Evolutionary conservation across 1,140 invertebrate species (phyloP).

Genomic region (Cardiocondyla obscurior): DNA sequence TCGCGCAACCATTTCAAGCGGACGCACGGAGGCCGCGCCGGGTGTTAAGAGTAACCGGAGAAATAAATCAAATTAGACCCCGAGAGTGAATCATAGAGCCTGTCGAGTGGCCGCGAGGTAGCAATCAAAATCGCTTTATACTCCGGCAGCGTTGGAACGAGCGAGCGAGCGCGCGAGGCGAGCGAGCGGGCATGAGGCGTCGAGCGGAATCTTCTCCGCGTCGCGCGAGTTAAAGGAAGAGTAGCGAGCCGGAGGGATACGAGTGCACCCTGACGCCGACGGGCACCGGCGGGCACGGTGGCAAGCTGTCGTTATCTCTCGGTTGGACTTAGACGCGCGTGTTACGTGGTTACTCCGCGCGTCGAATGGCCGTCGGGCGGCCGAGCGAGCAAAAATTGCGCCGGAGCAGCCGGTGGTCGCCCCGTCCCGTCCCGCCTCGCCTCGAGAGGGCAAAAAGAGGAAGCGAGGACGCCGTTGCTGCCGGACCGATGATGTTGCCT

Average conservation of each 20-base stretch:
- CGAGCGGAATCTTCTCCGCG: conserved; percentile 49
- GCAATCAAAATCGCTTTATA: conserved; percentile 53
- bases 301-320: conserved; percentile 65
- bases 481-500: conserved; percentile 55
- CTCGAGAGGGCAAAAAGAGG: conserved; percentile 2
- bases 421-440: conserved; percentile 1
- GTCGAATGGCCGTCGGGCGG: conserved; percentile 60
- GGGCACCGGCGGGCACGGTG: conserved; percentile 65
- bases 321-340: conserved; percentile 9
- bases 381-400: conserved; percentile 56
- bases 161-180: no score
- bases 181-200: conserved; percentile 20
- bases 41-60: conserved; percentile 32
- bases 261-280: conserved; percentile 58
- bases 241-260: conserved; percentile 50
- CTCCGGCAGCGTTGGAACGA: conserved; percentile 9
- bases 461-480: conserved; percentile 36
- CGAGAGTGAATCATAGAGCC: conserved; percentile 42
- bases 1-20: not conserved
- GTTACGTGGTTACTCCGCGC: conserved; percentile 14
- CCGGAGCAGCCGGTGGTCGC: conserved; percentile 62
- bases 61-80: conserved; percentile 37
- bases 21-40: not conserved
- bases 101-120: conserved; percentile 24
- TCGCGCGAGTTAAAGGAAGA: conserved; percentile 47